Evolutionary conservation across 1,140 invertebrate species (phyloP).

Genomic region (Colletes gigas): DNA sequence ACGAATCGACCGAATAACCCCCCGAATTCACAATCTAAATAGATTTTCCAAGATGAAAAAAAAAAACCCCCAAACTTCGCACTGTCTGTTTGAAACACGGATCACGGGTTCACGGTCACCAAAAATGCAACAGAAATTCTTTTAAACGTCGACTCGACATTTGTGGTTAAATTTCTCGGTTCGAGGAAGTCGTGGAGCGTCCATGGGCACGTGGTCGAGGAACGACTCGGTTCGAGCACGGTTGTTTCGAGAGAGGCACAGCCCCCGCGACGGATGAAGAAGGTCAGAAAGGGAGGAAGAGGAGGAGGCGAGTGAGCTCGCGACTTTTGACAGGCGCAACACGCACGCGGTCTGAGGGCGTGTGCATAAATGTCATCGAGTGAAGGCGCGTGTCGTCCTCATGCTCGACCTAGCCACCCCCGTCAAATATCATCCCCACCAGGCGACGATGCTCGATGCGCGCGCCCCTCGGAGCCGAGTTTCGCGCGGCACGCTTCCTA

Average conservation of each 20-base stretch:
- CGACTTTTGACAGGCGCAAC: conserved; percentile 52
- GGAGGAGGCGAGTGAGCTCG: conserved; percentile 32
- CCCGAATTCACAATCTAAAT: too few species aligned
- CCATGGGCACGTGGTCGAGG: conserved; percentile 14
- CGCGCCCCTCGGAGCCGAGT: conserved; percentile 59
- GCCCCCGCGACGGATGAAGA: background rate
- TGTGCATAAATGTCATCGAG: conserved; percentile 71
- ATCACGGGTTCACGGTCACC: background rate
- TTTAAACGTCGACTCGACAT: too few species aligned
- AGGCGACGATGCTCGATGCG: conserved; percentile 60
- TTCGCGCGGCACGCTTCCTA: conserved; percentile 27
- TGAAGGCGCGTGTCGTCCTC: conserved; percentile 74
- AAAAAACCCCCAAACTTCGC: too few species aligned
- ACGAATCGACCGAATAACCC: too few species aligned
- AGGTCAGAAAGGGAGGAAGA: conserved; percentile 11
- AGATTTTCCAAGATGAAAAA: too few species aligned
- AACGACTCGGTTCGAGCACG: background rate
- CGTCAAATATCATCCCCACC: conserved; percentile 69
- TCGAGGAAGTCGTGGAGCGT: too few species aligned
- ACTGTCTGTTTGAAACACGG: too few species aligned
- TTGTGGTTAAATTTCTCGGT: too few species aligned
- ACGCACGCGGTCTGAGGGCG: conserved; percentile 58
- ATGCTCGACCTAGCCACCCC: conserved; percentile 69
- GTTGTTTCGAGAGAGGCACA: background rate
- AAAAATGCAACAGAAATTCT: too few species aligned